Evolutionary conservation across 2,888 invertebrate genomes (phyloP).

Genomic region (Drosophila cyrtoloma): DNA sequence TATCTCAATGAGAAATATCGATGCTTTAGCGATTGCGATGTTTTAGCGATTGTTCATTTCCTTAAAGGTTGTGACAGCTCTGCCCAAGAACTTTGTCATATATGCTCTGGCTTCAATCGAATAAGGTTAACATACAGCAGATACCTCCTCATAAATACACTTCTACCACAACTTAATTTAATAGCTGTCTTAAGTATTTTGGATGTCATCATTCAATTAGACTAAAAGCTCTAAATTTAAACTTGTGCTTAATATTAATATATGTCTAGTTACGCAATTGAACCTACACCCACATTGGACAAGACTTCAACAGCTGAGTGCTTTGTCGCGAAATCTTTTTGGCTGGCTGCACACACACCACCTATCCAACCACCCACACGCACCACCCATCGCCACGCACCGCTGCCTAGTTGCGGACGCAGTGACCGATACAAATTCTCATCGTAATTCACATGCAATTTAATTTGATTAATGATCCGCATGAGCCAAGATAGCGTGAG

Average conservation of each 20-base stretch:
- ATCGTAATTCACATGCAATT: constrained; percentile 68
- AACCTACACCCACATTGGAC: neutral
- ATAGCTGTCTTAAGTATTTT: neutral
- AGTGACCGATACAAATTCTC: constrained; percentile 55
- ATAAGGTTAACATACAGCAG: neutral
- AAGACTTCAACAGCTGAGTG: constrained; percentile 20
- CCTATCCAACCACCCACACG: neutral
- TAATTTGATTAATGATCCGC: constrained; percentile 78
- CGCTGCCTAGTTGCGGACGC: constrained; percentile 55
- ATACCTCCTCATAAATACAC: neutral
- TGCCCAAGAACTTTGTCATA: too few species aligned
- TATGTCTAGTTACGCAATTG: neutral
- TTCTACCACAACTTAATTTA: neutral
- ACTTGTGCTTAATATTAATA: neutral
- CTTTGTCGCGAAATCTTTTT: constrained; percentile 52
- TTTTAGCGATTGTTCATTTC: too few species aligned
- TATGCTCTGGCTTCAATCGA: neutral
- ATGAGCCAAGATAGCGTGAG: constrained; percentile 64
- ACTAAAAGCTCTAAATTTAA: neutral
- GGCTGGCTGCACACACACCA: constrained; percentile 46
- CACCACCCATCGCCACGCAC: constrained; percentile 34
- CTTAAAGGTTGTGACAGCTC: too few species aligned
- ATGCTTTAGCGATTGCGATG: neutral
- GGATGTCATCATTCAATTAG: neutral
- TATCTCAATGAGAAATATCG: neutral